Conservation (phyloP, 2,888 invertebrate species). For the Lasioglossum pauxillum region DNA sequence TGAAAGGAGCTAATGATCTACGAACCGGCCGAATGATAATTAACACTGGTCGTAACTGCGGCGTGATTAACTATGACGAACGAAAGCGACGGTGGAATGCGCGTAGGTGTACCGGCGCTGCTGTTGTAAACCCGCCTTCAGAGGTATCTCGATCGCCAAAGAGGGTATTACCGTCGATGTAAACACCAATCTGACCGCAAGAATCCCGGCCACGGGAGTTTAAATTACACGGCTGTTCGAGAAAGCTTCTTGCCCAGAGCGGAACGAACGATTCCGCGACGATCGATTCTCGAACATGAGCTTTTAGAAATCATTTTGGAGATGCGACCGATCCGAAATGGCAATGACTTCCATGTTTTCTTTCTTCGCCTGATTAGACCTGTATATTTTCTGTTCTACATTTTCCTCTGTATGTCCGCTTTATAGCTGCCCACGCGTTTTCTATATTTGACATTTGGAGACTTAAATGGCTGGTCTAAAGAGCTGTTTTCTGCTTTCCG, state of each 20-base stretch:
- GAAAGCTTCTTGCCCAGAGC: constrained; percentile 39
- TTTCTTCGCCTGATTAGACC: background rate
- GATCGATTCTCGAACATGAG: constrained; percentile 14
- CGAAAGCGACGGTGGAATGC: constrained; percentile 68
- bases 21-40: constrained; percentile 69
- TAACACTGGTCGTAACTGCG: constrained; percentile 64
- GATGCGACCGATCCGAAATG: background rate
- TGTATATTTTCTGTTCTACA: background rate
- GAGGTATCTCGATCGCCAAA: constrained; percentile 41
- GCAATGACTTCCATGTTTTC: too few species aligned
- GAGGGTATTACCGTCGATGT: constrained; percentile 37
- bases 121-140: constrained; percentile 26
- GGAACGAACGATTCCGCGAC: constrained; percentile 28
- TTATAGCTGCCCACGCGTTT: background rate
- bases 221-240: constrained; percentile 49
- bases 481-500: background rate
- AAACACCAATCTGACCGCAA: constrained; percentile 50
- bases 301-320: background rate
- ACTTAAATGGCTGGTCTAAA: background rate
- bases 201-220: constrained; percentile 38
- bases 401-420: background rate
- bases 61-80: constrained; percentile 67
- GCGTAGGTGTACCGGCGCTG: constrained; percentile 57
- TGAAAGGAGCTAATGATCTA: constrained; percentile 73
- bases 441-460: background rate